Base-by-base conservation (phyloP, 2,113 vertebrate species). In the Scomber scombrus region DNA sequence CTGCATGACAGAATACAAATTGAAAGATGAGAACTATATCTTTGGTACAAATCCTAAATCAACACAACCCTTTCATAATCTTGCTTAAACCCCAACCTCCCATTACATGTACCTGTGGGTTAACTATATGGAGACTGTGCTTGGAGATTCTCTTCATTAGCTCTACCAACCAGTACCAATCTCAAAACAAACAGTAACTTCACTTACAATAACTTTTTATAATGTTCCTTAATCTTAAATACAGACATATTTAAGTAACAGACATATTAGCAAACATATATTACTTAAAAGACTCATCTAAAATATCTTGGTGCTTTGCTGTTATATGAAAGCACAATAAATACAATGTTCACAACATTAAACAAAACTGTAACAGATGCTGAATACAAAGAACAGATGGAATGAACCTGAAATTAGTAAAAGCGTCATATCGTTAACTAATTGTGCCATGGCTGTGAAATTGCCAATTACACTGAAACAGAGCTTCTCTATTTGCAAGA, bases 261-360 rank as follows among this genome's bases (percentile, higher is more conserved):
- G 12, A 43, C 68, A 34, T 26, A 5, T 8, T 5, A 18, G 29
- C 11, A 55, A 63, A 63, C 6, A 3, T 50, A 51, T 11, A 54
- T 23, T 21, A 51, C 21, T 74, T 69, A 82, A 81, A 83, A 80
- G 10, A 81, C 31, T 15, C 5, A 72, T 51, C 31, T 85, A 69
- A 78, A 86, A 85, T 50, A 46, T 18, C 5, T 11, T 50, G 9
- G 19, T 74, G 10, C 8, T n/a, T 64, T 56, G 45, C 47, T 69
- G 43, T 45, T 14, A 56, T 26, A 26, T 26, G 23, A 26, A 26
- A 26, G 23, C 54, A 26, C 19, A 77, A 80, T 66, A 82, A 78
- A 89, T 74, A 84, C 5, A 0, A 54, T 11, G 51, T 79, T 57
- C 7, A 23, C 45, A 40, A 50, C 18, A 58, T 60, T 71, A 3